phyloP scores from a whole-genome alignment of 2,113 vertebrate genomes.

The Amphilophus citrinellus region DNA sequence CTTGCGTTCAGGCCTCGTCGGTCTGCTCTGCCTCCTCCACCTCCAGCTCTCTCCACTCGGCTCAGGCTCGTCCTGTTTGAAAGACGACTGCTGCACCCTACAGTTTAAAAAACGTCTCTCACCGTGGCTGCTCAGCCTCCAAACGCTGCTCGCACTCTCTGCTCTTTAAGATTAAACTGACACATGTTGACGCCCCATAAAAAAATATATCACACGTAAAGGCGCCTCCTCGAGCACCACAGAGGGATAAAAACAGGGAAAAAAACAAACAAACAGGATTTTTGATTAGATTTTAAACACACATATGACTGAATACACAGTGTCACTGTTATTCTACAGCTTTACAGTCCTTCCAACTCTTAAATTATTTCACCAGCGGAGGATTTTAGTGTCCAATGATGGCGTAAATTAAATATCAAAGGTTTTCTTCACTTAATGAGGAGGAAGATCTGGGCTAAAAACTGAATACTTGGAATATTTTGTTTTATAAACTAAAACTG shows the following conservation, averaged over 20 bases:
- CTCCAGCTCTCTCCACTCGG: constrained; percentile 26
- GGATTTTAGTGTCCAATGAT: constrained; percentile 22
- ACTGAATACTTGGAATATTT: constrained; percentile 32
- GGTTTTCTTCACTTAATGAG: constrained; percentile 29
- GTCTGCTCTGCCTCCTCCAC: constrained; percentile 34
- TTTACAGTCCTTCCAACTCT: constrained; percentile 42
- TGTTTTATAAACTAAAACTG: neutral
- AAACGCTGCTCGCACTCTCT: constrained; percentile 20
- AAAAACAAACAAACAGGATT: neutral
- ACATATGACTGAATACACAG: neutral
- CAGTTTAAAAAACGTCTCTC: constrained; percentile 92
- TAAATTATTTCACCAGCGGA: constrained; percentile 43
- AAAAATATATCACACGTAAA: neutral
- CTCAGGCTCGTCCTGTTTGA: constrained; percentile 79
- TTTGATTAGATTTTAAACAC: constrained; percentile 13
- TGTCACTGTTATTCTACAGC: constrained; percentile 9
- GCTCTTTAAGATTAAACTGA: neutral
- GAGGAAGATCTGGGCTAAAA: constrained; percentile 17
- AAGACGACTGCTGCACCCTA: constrained; percentile 99
- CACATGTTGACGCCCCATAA: neutral
- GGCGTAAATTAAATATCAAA: constrained; percentile 54
- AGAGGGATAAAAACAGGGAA: neutral
- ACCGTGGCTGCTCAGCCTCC: constrained; percentile 33
- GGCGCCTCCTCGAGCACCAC: neutral
- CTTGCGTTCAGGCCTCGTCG: constrained; percentile 36